Evolutionary conservation across 2,113 vertebrate species (phyloP).

Genomic region (Asarcornis scutulata): DNA sequence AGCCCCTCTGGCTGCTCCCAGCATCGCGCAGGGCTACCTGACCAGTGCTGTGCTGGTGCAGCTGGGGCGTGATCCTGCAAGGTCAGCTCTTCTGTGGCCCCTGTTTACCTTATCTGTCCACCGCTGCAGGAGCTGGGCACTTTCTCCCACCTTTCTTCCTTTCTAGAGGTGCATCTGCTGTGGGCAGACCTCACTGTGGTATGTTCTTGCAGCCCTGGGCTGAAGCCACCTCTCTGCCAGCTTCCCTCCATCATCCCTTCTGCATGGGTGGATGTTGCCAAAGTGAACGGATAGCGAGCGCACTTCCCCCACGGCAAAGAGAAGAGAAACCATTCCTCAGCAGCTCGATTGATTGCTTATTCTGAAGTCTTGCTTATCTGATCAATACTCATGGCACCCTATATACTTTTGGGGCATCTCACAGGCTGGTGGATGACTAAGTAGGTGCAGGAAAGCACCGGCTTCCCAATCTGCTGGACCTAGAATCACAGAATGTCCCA

Average conservation of each 20-base stretch:
- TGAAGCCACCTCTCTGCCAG: background rate
- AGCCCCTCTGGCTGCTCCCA: conserved; percentile 32
- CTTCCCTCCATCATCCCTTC: conserved; percentile 54
- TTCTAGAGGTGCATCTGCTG: conserved; percentile 3
- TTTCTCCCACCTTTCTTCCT: background rate
- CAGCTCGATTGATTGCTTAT: conserved; percentile 19
- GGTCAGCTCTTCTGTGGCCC: background rate
- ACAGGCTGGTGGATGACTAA: background rate
- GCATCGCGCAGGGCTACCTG: background rate
- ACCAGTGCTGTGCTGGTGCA: background rate
- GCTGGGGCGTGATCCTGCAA: background rate
- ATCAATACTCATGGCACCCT: conserved; percentile 1
- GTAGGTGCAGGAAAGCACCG: background rate
- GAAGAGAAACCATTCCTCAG: conserved; percentile 11
- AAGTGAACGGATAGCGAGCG: background rate
- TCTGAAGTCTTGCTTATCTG: background rate
- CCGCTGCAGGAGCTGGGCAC: background rate
- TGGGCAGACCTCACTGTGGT: background rate
- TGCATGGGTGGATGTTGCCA: conserved; percentile 35
- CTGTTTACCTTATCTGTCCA: background rate
- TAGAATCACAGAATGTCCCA: no score
- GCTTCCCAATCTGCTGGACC: background rate
- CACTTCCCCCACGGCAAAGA: background rate
- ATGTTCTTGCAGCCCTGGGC: conserved; percentile 9
- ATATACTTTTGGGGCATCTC: background rate